These are phyloP conservation scores for Parapsyche elsis DNA, from an alignment of 1,140 invertebrate species.

Conservation along the genomic window DNA sequence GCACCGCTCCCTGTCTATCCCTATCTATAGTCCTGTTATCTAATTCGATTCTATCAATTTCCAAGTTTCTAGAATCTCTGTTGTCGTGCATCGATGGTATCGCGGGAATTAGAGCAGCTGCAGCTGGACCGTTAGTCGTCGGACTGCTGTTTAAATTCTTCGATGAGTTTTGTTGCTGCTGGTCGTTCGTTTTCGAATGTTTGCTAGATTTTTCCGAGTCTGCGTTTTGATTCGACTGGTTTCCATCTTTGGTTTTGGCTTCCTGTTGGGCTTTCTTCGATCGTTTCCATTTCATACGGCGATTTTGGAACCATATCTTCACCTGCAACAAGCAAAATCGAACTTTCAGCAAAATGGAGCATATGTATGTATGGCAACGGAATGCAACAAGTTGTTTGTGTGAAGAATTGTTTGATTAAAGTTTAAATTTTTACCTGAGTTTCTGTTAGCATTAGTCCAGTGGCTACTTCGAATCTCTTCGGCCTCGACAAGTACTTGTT, in stretches of 20 bases:
- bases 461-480: slow-evolving; percentile 98
- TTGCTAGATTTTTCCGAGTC: slow-evolving; percentile 65
- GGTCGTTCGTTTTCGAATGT: slow-evolving; percentile 32
- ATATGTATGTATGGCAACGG: too few relatives aligned
- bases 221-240: slow-evolving; percentile 57
- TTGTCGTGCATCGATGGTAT: slow-evolving; percentile 57
- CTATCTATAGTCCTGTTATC: slow-evolving; percentile 45
- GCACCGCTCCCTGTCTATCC: slow-evolving; percentile 32
- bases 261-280: slow-evolving; percentile 94
- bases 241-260: slow-evolving; percentile 66
- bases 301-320: slow-evolving; percentile 97
- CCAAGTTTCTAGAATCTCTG: slow-evolving; percentile 15
- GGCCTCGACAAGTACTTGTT: slow-evolving; percentile 99
- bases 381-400: too few relatives aligned
- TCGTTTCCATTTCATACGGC: slow-evolving; percentile 95
- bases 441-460: slow-evolving; percentile 96
- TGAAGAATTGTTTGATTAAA: too few relatives aligned
- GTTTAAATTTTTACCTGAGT: slow-evolving; percentile 85
- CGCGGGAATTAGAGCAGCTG: slow-evolving; percentile 47
- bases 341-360: not conserved
- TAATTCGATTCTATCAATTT: slow-evolving; percentile 33
- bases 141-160: not conserved
- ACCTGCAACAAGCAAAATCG: slow-evolving; percentile 70
- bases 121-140: not conserved
- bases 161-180: slow-evolving; percentile 8